A percentile compares a stretch with the other conserved stretches of the same genome.
phyloP scores from a whole-genome alignment of 2,113 vertebrate genomes.

The Eulemur rufifrons region DNA sequence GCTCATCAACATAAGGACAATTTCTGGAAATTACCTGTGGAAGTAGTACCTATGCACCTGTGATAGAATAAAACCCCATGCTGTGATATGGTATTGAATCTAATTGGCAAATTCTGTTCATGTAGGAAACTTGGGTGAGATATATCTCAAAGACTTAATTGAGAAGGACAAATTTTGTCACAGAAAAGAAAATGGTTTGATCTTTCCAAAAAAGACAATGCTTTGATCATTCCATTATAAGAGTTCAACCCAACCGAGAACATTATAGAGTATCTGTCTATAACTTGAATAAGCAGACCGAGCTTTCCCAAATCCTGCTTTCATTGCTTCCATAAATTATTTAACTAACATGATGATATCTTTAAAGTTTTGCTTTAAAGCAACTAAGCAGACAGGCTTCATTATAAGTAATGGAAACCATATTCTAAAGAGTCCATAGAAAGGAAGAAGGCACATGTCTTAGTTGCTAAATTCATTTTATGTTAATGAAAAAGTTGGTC shows the following conservation, averaged over 20 bases:
- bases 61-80: slow-evolving; percentile 26
- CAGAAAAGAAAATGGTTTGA: neutral
- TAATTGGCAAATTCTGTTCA: slow-evolving; percentile 45
- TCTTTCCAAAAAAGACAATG: slow-evolving; percentile 24
- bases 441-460: neutral
- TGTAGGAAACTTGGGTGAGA: neutral
- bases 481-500: neutral
- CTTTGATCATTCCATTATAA: slow-evolving; percentile 25
- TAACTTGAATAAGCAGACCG: neutral
- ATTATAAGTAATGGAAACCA: neutral
- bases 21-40: neutral
- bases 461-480: neutral
- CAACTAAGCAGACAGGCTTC: neutral
- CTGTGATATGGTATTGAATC: neutral
- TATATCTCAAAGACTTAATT: neutral
- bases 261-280: neutral
- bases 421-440: neutral
- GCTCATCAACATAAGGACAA: neutral
- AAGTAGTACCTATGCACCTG: neutral
- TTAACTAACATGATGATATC: neutral
- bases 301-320: neutral
- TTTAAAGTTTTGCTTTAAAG: slow-evolving; percentile 18
- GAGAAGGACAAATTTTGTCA: slow-evolving; percentile 22
- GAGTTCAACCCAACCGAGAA: neutral
- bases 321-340: neutral